A percentile compares a stretch with the other conserved stretches of the same genome.
Conservation (phyloP, 2,113 vertebrate genomes). For the Synodontis membranacea region DNA sequence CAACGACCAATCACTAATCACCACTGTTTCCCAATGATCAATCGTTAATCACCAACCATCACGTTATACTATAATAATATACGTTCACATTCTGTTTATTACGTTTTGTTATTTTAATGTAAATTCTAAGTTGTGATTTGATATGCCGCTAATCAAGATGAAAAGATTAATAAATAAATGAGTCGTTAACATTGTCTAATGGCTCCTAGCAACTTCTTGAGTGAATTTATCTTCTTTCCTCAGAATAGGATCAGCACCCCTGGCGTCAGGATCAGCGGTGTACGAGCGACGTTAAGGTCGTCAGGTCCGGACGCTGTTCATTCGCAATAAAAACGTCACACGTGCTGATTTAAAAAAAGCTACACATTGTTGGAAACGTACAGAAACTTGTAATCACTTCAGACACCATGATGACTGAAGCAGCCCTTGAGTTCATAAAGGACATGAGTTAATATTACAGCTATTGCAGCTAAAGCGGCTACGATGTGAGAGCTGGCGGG, state of each 20-base stretch:
- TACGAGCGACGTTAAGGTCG: not conserved
- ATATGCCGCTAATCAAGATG: not conserved
- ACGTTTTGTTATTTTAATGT: not conserved
- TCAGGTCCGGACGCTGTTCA: not conserved
- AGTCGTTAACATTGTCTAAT: not conserved
- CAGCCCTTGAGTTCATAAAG: not conserved
- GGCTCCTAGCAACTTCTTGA: not conserved
- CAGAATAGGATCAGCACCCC: not conserved
- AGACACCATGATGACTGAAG: not conserved
- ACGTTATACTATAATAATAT: not conserved
- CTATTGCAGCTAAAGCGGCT: not conserved
- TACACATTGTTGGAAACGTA: not conserved
- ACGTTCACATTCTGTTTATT: not conserved
- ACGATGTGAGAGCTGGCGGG: constrained; percentile 33
- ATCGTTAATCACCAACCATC: not conserved
- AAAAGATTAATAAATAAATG: not conserved
- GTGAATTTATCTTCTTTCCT: not conserved
- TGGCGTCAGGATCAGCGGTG: not conserved
- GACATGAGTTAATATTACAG: not conserved
- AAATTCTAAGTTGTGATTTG: not conserved
- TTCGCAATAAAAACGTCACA: not conserved
- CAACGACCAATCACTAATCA: not conserved
- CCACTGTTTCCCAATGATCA: not conserved
- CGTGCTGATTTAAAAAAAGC: not conserved
- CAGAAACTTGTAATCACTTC: not conserved